These are phyloP conservation scores for Steromphala cineraria DNA, from an alignment of 2,888 invertebrate genomes.

Conservation along the genomic window DNA sequence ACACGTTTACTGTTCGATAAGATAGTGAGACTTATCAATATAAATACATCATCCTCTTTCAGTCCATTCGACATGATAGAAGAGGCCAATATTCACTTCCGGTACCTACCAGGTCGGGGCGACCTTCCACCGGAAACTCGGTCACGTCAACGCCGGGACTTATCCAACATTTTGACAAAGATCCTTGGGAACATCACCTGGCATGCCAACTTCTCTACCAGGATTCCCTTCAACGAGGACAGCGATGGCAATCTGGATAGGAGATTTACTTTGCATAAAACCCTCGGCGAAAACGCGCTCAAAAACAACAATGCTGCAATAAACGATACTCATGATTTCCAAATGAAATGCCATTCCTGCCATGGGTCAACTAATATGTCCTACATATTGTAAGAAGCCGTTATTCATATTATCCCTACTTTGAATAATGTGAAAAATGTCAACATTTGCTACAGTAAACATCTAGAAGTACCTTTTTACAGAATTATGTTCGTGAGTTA, in stretches of 20 bases:
- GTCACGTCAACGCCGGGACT: constrained; percentile 30
- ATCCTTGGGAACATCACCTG: constrained; percentile 38
- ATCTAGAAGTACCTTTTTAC: no score
- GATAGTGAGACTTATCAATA: no score
- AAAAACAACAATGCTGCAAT: no score
- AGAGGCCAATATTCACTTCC: constrained; percentile 38
- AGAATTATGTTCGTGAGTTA: no score
- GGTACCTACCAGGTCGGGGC: constrained; percentile 30
- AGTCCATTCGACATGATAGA: constrained; percentile 40
- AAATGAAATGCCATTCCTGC: neutral
- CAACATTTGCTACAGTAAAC: no score
- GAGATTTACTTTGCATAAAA: neutral
- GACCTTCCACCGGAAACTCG: constrained; percentile 16
- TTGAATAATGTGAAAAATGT: no score
- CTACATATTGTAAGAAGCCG: neutral
- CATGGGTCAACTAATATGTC: neutral
- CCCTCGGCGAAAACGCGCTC: neutral
- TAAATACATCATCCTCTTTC: neutral
- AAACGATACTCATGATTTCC: neutral
- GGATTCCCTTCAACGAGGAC: constrained; percentile 24
- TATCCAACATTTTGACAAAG: constrained; percentile 38
- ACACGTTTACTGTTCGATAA: no score
- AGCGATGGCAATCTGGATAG: neutral
- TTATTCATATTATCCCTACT: neutral
- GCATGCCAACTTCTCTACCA: constrained; percentile 30